phyloP scores from a whole-genome alignment of 1,140 invertebrate species.

The Arion vulgaris region DNA sequence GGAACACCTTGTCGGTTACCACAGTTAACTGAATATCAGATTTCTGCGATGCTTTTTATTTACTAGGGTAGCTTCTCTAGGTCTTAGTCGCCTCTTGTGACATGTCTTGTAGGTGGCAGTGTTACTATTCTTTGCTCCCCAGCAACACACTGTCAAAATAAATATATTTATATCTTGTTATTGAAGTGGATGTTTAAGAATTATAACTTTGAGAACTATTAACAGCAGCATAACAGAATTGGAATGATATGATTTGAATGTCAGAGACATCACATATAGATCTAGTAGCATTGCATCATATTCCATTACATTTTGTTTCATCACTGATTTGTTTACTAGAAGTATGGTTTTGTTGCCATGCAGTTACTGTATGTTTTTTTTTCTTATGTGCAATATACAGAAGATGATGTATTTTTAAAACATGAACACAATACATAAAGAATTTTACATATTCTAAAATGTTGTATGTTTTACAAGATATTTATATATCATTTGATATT shows the following conservation, averaged over 20 bases:
- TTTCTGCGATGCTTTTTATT: too few species aligned
- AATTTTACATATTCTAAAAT: background rate
- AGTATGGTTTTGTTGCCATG: background rate
- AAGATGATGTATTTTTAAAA: conserved; percentile 11
- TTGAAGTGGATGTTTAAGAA: background rate
- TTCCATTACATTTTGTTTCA: background rate
- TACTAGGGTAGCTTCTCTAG: too few species aligned
- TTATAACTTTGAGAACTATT: background rate
- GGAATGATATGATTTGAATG: background rate
- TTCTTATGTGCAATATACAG: conserved; percentile 13
- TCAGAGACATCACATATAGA: background rate
- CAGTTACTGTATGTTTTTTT: background rate
- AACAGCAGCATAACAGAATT: background rate
- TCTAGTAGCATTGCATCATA: conserved; percentile 4
- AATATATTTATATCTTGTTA: too few species aligned
- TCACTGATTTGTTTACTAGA: background rate
- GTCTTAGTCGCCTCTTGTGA: too few species aligned
- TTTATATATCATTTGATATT: background rate
- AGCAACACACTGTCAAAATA: too few species aligned
- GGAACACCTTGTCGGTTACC: too few species aligned
- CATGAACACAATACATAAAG: conserved; percentile 15
- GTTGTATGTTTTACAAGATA: background rate
- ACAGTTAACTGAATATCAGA: too few species aligned
- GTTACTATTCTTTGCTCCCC: too few species aligned
- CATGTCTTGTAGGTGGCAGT: too few species aligned